Conservation (phyloP, 2,888 invertebrate species). For the Calephelis perditalis region DNA sequence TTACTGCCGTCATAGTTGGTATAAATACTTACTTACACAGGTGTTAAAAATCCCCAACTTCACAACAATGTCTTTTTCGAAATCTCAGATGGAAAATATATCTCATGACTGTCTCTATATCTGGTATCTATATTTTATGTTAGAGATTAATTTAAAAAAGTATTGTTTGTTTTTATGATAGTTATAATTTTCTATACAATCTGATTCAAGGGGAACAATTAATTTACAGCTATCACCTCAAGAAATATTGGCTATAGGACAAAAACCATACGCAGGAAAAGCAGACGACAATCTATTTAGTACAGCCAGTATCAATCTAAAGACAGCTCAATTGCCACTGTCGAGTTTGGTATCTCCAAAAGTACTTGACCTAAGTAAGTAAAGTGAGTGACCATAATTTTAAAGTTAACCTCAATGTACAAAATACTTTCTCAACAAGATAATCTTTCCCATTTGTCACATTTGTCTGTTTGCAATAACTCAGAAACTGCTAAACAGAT, state of each 20-base stretch:
- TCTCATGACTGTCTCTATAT: too few species aligned
- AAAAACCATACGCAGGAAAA: conserved; percentile 49
- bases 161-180: neutral
- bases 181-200: conserved; percentile 10
- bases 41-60: too few species aligned
- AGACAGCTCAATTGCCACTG: conserved; percentile 52
- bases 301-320: conserved; percentile 42
- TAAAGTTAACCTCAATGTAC: neutral
- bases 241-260: conserved; percentile 71
- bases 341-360: conserved; percentile 61
- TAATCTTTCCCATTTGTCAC: too few species aligned
- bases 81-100: too few species aligned
- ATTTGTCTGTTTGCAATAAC: too few species aligned
- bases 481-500: too few species aligned
- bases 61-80: too few species aligned
- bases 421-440: too few species aligned
- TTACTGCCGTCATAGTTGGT: too few species aligned
- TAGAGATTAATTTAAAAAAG: neutral
- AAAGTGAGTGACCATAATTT: conserved; percentile 6
- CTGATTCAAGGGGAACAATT: too few species aligned
- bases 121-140: too few species aligned
- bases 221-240: conserved; percentile 55
- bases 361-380: conserved; percentile 64
- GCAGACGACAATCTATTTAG: conserved; percentile 49
- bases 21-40: too few species aligned